Evolutionary conservation across 2,888 invertebrate species (phyloP).

Genomic region (Cetonia aurata): DNA sequence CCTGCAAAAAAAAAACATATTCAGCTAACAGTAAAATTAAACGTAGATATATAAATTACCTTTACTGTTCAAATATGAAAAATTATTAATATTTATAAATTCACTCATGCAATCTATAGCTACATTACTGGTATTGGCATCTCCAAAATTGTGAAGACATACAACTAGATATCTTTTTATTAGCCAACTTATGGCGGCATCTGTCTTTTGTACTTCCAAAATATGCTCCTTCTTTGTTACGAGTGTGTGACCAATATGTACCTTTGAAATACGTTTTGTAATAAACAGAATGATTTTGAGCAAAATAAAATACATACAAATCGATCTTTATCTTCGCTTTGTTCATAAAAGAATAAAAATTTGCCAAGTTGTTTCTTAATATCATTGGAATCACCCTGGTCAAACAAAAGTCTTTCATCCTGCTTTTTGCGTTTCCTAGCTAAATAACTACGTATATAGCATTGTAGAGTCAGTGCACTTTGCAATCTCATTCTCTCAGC

Average conservation of each 20-base stretch:
- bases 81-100: conserved; percentile 72
- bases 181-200: conserved; percentile 66
- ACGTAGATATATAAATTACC: background rate
- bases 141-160: conserved; percentile 59
- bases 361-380: conserved; percentile 74
- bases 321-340: conserved; percentile 75
- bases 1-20: conserved; percentile 66
- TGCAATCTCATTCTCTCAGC: conserved; percentile 80
- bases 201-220: conserved; percentile 59
- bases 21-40: background rate
- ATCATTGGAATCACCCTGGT: conserved; percentile 68
- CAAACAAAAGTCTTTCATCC: conserved; percentile 78
- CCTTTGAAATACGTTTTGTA: conserved; percentile 19
- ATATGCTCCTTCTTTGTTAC: conserved; percentile 64
- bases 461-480: conserved; percentile 86
- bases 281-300: background rate
- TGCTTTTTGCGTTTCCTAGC: conserved; percentile 77
- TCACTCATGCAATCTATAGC: conserved; percentile 84
- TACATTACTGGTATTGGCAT: conserved; percentile 70
- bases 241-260: conserved; percentile 64
- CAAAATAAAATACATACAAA: conserved; percentile 67
- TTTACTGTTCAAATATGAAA: conserved; percentile 68
- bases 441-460: conserved; percentile 82
- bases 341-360: conserved; percentile 84
- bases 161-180: conserved; percentile 61